Evolutionary conservation across 2,888 invertebrate species (phyloP), one percentile per base, ranked within the genome.

Genomic region (Epistrophella euchroma): DNA sequence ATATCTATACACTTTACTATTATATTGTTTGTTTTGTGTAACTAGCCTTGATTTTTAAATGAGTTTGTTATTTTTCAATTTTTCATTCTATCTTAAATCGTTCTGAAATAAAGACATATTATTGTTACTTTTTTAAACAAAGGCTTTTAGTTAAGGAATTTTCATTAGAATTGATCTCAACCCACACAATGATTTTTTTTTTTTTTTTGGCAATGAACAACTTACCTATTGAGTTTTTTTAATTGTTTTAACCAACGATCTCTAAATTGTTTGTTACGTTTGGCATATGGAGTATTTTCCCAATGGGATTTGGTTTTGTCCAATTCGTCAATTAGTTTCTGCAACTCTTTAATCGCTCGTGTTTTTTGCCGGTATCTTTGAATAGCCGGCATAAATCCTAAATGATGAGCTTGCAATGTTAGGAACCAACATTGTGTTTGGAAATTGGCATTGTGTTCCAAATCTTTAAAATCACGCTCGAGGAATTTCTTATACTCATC

Each of bases 391-490:
- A 98, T 94, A 73, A 99, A 94, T 10, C 98, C 96, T 78, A 99
- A 94, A 91, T 99, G 98, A 92, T 98, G 98, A 92, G 97, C 97
- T 92, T 98, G 97, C 50, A 99, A 94, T 0, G 99, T 98, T 60
- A 99, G 94, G 93, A 98, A 99, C 97, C 99, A 99, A 91, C 99
- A 99, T 89, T 98, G 97, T 0, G 99, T 98, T 88, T 97, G 97
- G 93, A 99, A 99, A 90, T 98, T 98, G 3, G 96, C 97, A 97
- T 86, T 96, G 94, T 77, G 94, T 15, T 85, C 75, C 15, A 40
- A 17, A 17, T 68, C 73, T 19, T 82, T 87, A 15, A 90, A 91
- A 13, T 90, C 88, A 9, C 89, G 90, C 25, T 90, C 89, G 35
- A 91, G 76, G 73, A 90, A 91, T 43, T 88, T 89, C 22, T 91